phyloP scores from a whole-genome alignment of 2,888 invertebrate genomes.

The Himalopsyche kuldschensis region DNA sequence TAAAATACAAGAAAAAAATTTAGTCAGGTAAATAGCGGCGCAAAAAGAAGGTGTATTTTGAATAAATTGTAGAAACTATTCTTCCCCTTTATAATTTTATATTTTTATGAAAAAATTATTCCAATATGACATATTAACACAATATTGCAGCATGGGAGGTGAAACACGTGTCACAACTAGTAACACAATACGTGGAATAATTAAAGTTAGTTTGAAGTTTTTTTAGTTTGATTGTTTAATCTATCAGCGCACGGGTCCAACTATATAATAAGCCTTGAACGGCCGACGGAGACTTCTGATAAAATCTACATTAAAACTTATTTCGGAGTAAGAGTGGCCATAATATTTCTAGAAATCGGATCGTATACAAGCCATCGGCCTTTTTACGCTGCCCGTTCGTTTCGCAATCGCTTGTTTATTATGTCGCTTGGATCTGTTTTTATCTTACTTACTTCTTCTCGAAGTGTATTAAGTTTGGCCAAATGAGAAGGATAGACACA shows the following conservation, averaged over 20 bases:
- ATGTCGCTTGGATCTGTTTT: not conserved
- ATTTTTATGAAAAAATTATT: too few species aligned
- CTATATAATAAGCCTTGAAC: not conserved
- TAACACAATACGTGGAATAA: too few species aligned
- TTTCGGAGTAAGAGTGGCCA: slow-evolving; percentile 14
- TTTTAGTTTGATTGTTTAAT: too few species aligned
- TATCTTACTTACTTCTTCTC: not conserved
- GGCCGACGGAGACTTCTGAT: slow-evolving; percentile 15
- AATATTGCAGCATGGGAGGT: too few species aligned
- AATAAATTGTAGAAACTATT: too few species aligned
- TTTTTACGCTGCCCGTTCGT: not conserved
- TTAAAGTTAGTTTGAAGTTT: too few species aligned
- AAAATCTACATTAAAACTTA: slow-evolving; percentile 38
- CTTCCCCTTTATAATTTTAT: too few species aligned
- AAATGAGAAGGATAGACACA: not conserved
- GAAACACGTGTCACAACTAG: too few species aligned
- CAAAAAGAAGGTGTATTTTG: too few species aligned
- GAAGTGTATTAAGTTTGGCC: not conserved
- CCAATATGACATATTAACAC: too few species aligned
- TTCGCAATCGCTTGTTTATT: not conserved
- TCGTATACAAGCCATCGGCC: slow-evolving; percentile 26
- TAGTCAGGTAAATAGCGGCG: too few species aligned
- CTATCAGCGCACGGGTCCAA: not conserved
- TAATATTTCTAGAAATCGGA: slow-evolving; percentile 13
- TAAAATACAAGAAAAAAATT: too few species aligned